A percentile compares a stretch with the other conserved stretches of the same genome.
These are phyloP conservation scores for Panagrolaimus sp. DNA, from an alignment of 1,140 invertebrate species.

Conservation along the genomic window DNA sequence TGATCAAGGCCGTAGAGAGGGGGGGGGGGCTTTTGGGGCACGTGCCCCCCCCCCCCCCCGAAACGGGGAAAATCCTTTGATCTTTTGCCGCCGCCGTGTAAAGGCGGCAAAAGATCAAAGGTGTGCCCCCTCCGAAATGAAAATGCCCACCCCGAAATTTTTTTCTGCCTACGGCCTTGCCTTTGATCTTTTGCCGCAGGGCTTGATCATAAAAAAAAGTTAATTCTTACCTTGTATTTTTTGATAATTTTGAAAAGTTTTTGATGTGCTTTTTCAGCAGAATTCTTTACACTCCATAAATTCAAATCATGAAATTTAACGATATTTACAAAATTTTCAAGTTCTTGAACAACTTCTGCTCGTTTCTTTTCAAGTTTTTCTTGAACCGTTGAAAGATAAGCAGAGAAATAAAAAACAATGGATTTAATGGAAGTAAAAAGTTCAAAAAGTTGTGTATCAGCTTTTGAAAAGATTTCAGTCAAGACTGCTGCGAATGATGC, in stretches of 20 bases:
- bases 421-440: slow-evolving; percentile 65
- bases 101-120: no score
- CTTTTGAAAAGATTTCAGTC: slow-evolving; percentile 19
- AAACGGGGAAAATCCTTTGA: no score
- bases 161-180: no score
- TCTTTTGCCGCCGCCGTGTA: no score
- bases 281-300: slow-evolving; percentile 82
- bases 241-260: slow-evolving; percentile 54
- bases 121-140: no score
- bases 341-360: slow-evolving; percentile 69
- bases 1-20: no score
- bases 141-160: no score
- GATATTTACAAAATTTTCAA: slow-evolving; percentile 82
- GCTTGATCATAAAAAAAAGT: no score
- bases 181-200: no score
- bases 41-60: no score
- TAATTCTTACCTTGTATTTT: slow-evolving; percentile 56
- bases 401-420: slow-evolving; percentile 75
- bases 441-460: background rate
- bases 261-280: slow-evolving; percentile 45
- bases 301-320: slow-evolving; percentile 87
- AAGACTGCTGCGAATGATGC: slow-evolving; percentile 72
- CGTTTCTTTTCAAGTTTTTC: slow-evolving; percentile 68
- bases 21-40: no score
- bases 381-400: slow-evolving; percentile 70